A percentile compares a stretch with the other conserved stretches of the same genome.
Evolutionary conservation across 2,113 vertebrate genomes (phyloP).

Genomic region (Coturnix japonica): DNA sequence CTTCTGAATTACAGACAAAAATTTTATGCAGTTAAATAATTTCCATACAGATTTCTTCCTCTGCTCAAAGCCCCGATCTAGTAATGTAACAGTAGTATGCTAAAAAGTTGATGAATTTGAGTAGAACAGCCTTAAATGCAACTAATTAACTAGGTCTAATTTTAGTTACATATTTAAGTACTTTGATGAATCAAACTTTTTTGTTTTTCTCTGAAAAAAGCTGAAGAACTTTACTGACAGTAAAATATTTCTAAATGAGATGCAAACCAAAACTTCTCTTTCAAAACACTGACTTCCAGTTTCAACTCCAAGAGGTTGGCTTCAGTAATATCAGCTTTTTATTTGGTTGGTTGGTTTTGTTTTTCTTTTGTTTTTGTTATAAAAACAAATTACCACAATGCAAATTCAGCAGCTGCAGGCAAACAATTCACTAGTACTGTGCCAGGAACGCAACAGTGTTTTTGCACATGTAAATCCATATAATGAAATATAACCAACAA

Average conservation of each 20-base stretch:
- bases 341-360: background rate
- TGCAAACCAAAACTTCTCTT: background rate
- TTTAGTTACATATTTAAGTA: slow-evolving; percentile 31
- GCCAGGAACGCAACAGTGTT: background rate
- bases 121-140: slow-evolving; percentile 35
- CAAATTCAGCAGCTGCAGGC: slow-evolving; percentile 7
- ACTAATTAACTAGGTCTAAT: slow-evolving; percentile 9
- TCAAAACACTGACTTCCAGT: background rate
- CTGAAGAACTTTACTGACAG: background rate
- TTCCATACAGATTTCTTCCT: background rate
- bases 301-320: rapidly evolving
- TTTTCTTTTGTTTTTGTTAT: too few species aligned
- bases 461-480: background rate
- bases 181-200: slow-evolving; percentile 4
- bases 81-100: background rate
- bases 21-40: background rate
- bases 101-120: slow-evolving; percentile 22
- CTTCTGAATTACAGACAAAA: slow-evolving; percentile 8
- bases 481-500: background rate
- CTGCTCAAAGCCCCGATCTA: background rate
- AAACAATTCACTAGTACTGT: background rate
- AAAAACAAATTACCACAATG: background rate
- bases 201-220: background rate
- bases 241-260: background rate
- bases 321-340: background rate